Conservation (phyloP, 92 coral and sea anemone species). For the Phenganax stokvisi region DNA sequence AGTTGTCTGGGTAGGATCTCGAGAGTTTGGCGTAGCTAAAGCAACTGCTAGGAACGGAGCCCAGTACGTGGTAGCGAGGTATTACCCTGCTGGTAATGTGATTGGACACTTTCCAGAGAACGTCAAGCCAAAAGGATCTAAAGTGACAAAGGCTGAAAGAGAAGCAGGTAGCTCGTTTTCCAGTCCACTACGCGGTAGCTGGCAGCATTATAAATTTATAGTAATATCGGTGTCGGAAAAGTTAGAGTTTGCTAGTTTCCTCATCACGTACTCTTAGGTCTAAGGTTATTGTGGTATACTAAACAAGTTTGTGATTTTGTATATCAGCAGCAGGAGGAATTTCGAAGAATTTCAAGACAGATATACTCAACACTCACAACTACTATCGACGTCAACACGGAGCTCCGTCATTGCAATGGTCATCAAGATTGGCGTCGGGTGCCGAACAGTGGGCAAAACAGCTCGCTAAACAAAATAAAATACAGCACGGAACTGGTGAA, state of each 20-base stretch:
- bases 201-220: no score
- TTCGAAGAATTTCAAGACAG: conserved; percentile 83
- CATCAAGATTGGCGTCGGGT: conserved; percentile 63
- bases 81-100: conserved; percentile 87
- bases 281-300: neutral
- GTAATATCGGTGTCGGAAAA: no score
- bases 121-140: conserved; percentile 78
- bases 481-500: conserved; percentile 74
- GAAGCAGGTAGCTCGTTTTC: conserved; percentile 26
- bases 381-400: conserved; percentile 53
- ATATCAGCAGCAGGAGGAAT: conserved; percentile 48
- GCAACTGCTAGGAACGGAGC: conserved; percentile 80
- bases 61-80: conserved; percentile 93
- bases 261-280: neutral
- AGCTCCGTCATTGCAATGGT: conserved; percentile 64
- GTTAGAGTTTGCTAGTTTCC: no score
- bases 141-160: conserved; percentile 50
- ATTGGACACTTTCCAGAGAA: conserved; percentile 89
- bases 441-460: conserved; percentile 85
- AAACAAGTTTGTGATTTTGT: neutral
- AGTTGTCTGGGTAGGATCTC: conserved; percentile 82
- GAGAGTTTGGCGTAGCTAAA: conserved; percentile 85
- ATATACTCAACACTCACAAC: conserved; percentile 67
- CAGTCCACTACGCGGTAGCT: neutral
- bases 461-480: conserved; percentile 62